These are phyloP conservation scores for Rhagonycha fulva DNA, from an alignment of 2,888 invertebrate genomes.

Conservation along the genomic window DNA sequence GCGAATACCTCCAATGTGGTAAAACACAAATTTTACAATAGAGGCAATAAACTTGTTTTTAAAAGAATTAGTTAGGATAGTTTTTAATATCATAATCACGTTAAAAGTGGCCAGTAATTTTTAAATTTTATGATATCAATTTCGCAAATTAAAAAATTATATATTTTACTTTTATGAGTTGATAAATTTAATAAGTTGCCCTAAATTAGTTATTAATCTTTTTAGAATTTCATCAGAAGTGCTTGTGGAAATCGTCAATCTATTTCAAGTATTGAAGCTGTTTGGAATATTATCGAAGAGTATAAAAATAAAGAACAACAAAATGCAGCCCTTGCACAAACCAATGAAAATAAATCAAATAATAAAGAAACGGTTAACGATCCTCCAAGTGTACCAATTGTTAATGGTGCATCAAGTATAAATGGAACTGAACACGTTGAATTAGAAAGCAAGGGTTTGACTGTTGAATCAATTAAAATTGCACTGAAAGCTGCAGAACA, in stretches of 20 bases:
- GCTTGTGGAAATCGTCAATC: conserved; percentile 62
- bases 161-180: too few species aligned
- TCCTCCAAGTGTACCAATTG: neutral
- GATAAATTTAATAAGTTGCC: neutral
- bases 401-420: neutral
- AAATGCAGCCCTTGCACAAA: neutral
- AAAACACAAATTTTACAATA: too few species aligned
- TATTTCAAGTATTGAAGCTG: conserved; percentile 63
- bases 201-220: conserved; percentile 21
- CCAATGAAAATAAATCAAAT: neutral
- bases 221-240: conserved; percentile 70
- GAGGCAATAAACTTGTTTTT: too few species aligned
- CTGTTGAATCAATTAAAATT: neutral
- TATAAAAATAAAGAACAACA: conserved; percentile 36
- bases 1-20: too few species aligned
- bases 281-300: conserved; percentile 64
- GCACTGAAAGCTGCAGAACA: neutral
- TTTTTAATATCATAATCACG: too few species aligned
- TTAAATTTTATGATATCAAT: too few species aligned
- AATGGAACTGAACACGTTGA: neutral
- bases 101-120: neutral
- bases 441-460: neutral
- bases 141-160: too few species aligned
- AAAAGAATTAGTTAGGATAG: too few species aligned
- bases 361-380: neutral